Percentiles rank a stretch among this genome's conserved stretches.
Conservation (phyloP, 1,140 invertebrate species). For the Caenorhabditis tropicalis region DNA sequence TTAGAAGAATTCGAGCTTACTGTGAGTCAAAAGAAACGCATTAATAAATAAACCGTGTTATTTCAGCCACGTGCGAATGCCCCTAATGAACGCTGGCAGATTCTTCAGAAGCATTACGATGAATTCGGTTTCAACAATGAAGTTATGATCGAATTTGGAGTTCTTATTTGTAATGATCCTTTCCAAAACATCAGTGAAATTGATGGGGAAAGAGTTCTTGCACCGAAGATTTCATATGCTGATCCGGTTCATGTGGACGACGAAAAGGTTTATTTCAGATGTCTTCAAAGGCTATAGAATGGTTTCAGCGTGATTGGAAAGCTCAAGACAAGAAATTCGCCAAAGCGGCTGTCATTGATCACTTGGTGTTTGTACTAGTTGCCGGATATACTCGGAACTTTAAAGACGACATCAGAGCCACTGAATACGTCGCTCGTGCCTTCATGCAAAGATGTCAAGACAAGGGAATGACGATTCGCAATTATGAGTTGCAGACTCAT, state of each 20-base stretch:
- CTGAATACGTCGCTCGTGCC: neutral
- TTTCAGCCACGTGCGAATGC: slow-evolving; percentile 36
- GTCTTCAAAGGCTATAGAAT: neutral
- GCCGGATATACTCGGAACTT: neutral
- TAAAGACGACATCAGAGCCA: neutral
- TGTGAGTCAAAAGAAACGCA: neutral
- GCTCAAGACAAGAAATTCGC: slow-evolving; percentile 17
- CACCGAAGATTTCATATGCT: neutral
- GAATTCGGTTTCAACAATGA: neutral
- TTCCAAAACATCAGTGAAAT: slow-evolving; percentile 22
- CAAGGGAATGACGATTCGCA: neutral
- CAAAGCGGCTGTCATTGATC: neutral
- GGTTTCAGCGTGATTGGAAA: neutral
- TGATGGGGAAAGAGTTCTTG: neutral
- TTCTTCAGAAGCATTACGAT: neutral
- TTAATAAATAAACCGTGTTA: neutral
- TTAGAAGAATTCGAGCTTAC: slow-evolving; percentile 15
- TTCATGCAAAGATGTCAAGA: slow-evolving; percentile 3
- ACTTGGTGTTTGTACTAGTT: neutral
- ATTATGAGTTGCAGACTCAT: neutral
- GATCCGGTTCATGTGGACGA: slow-evolving; percentile 2
- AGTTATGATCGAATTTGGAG: neutral
- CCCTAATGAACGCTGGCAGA: slow-evolving; percentile 1
- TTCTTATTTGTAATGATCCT: slow-evolving; percentile 19
- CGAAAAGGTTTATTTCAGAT: neutral